A percentile compares a stretch with the other conserved stretches of the same genome.
Evolutionary conservation across 2,113 vertebrate genomes (phyloP).

Genomic region (Tympanuchus pallidicinctus): DNA sequence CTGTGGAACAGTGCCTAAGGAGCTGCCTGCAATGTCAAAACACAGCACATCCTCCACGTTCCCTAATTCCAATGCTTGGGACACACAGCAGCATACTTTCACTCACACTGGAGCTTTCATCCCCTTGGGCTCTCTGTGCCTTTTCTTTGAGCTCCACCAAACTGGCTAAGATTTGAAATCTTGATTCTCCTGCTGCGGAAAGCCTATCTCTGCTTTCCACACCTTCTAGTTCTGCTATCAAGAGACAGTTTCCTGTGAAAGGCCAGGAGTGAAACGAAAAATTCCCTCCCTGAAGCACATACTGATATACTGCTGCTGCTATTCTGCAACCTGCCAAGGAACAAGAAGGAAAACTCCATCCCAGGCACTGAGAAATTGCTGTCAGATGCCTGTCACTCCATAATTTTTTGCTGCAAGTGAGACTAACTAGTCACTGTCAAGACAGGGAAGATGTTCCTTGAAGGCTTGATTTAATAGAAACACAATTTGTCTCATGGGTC

Average conservation of each 20-base stretch:
- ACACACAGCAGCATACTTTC: background rate
- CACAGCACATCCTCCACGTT: background rate
- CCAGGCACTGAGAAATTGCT: background rate
- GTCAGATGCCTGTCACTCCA: background rate
- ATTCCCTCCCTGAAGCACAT: background rate
- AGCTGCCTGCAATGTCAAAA: background rate
- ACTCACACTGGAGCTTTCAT: too few species aligned
- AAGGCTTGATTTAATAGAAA: slow-evolving; percentile 5
- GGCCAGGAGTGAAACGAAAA: background rate
- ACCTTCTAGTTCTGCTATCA: background rate
- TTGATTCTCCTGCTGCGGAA: background rate
- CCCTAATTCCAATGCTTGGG: background rate
- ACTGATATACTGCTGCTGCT: background rate
- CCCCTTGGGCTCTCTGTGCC: background rate
- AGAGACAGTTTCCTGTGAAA: background rate
- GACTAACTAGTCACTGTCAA: slow-evolving; percentile 5
- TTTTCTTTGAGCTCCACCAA: background rate
- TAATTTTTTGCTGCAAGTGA: background rate
- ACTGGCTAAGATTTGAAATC: background rate
- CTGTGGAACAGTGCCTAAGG: background rate
- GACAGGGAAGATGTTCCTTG: background rate
- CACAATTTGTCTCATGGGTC: background rate
- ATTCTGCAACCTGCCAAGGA: background rate
- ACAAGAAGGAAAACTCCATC: background rate
- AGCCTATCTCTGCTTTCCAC: background rate